A percentile compares a stretch with the other conserved stretches of the same genome.
Conservation (phyloP, 2,888 invertebrate species). For the Fragum fragum region DNA sequence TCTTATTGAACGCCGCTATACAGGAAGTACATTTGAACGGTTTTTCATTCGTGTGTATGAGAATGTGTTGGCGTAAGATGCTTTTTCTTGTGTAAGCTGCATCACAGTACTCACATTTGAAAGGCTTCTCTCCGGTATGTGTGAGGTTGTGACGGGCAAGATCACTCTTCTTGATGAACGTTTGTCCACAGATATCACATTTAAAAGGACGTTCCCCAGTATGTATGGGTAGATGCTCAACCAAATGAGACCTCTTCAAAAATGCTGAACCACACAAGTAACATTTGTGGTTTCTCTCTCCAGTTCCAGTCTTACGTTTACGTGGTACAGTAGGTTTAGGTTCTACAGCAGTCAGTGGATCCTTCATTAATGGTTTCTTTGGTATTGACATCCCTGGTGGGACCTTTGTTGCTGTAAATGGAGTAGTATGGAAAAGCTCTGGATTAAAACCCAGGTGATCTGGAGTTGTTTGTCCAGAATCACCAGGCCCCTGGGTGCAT, state of each 20-base stretch:
- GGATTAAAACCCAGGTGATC: conserved; percentile 9
- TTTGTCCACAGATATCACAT: conserved; percentile 24
- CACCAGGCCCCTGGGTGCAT: neutral
- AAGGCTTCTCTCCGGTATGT: conserved; percentile 18
- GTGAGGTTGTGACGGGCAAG: conserved; percentile 14
- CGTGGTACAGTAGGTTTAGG: conserved; percentile 10
- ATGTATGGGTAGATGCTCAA: conserved; percentile 22
- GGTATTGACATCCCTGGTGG: neutral
- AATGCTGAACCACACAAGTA: conserved; percentile 21
- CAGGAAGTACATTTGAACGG: conserved; percentile 16
- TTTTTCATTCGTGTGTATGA: conserved; percentile 22
- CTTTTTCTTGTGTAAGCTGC: conserved; percentile 23
- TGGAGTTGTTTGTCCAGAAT: neutral
- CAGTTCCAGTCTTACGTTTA: conserved; percentile 18
- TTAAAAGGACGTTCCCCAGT: conserved; percentile 23
- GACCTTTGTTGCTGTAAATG: conserved; percentile 16
- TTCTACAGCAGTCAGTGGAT: neutral
- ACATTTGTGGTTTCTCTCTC: conserved; percentile 25
- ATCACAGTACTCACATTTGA: conserved; percentile 21
- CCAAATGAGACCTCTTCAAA: conserved; percentile 11
- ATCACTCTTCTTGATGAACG: conserved; percentile 26
- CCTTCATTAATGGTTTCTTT: conserved; percentile 12
- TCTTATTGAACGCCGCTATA: conserved; percentile 20
- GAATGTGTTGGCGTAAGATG: conserved; percentile 11
- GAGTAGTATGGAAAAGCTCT: neutral